Percentiles rank a stretch among this genome's conserved stretches.
These are phyloP conservation scores for Neopipo cinnamomea DNA, from an alignment of 2,113 vertebrate species.

Conservation along the genomic window DNA sequence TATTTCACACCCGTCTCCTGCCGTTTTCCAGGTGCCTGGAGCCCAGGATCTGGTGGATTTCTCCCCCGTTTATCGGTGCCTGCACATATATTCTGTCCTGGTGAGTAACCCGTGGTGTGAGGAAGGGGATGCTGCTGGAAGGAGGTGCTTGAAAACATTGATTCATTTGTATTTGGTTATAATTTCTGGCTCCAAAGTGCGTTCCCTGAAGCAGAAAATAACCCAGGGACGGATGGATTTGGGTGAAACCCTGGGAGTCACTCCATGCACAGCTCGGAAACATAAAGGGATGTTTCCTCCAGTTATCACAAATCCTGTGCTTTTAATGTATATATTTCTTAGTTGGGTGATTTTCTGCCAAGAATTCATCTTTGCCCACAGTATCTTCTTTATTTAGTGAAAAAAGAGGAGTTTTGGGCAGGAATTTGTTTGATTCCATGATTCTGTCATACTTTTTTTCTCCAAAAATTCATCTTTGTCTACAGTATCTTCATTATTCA, in stretches of 20 bases:
- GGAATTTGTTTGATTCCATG: not conserved
- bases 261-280: not conserved
- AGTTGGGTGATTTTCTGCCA: not conserved
- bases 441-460: not conserved
- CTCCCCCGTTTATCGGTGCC: conserved; percentile 94
- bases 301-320: fast-evolving
- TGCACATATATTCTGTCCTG: conserved; percentile 94
- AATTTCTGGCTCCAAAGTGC: not conserved
- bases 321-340: fast-evolving
- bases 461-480: not conserved
- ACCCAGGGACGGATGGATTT: not conserved
- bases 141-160: not conserved
- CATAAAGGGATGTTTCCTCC: not conserved
- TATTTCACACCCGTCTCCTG: not conserved
- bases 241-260: not conserved
- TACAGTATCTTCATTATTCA: not conserved
- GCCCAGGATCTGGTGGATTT: conserved; percentile 97
- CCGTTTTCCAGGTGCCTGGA: conserved; percentile 81
- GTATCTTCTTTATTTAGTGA: not conserved
- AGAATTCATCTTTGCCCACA: not conserved
- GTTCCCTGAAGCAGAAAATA: not conserved
- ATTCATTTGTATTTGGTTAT: not conserved
- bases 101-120: conserved; percentile 68
- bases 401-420: not conserved
- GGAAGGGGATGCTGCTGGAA: too few species aligned